Evolutionary conservation across 2,113 vertebrate genomes (phyloP), one percentile per base, ranked within the genome.

Genomic region (Sporophila hypoxantha): DNA sequence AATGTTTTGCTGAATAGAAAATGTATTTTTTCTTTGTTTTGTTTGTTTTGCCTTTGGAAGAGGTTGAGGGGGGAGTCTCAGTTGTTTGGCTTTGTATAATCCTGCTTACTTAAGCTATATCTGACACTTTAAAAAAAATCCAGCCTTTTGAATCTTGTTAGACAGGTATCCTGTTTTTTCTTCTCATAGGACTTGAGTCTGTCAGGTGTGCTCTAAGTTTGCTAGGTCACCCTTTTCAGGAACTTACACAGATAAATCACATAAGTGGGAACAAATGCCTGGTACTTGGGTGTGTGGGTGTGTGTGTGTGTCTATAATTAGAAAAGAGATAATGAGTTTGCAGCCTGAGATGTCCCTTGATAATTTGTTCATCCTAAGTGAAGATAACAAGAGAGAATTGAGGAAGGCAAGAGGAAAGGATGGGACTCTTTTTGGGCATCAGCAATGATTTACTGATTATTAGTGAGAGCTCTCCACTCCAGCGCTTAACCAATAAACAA

Each of bases 301-400:
- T 88, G 25, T 39, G 22, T 64, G 8, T 64, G 20, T 90, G 26
- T 41, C 39, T 77, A 44, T 82, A 91, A 93, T 89, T 88, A 93
- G 66, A 74, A 36, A 87, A 44, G 27, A 91, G 53, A 75, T 85
- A 81, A 91, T 77, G 74, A 92, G 56, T 85, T 85, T 91, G 32
- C 34, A 88, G 41, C 10, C 14, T 37, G 49, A 89, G 44, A 64
- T 68, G 4, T 85, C 85, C 80, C 73, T 68, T 85, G 85, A 15
- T 60, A 78, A 75, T 80, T 62, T 80, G 7, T 8, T 85, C 42
- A 80, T 85, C 30, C 30, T 77, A 19, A 29, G 32, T 71, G 65
- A 83, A 89, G 55, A 50, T 39, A 88, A 76, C 10, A 71, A 55
- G 34, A 84, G 41, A 71, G 57, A 75, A 57, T 18, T 88, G 29